Conservation (phyloP, 2,888 invertebrate genomes). For the Thyatira batis region DNA sequence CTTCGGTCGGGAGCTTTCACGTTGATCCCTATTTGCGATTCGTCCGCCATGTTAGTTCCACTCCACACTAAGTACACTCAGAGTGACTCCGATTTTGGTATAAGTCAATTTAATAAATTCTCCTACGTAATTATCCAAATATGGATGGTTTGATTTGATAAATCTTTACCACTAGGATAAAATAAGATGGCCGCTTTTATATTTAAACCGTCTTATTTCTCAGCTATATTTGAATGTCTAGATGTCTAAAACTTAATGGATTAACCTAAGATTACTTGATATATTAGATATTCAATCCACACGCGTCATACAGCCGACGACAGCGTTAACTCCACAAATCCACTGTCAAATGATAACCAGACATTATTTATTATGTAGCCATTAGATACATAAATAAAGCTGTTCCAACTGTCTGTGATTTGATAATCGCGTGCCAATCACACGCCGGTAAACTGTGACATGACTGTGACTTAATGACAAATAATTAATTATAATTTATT, state of each 20-base stretch:
- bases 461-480: neutral
- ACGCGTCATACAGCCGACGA: neutral
- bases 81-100: slow-evolving; percentile 24
- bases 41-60: slow-evolving; percentile 31
- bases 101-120: slow-evolving; percentile 9
- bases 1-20: slow-evolving; percentile 24
- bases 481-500: neutral
- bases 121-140: neutral
- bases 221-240: neutral
- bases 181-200: too few relatives aligned
- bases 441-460: neutral
- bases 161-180: too few relatives aligned
- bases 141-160: neutral
- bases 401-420: neutral
- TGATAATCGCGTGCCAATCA: neutral
- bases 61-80: slow-evolving; percentile 18
- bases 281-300: neutral
- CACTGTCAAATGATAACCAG: neutral
- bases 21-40: slow-evolving; percentile 25
- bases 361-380: neutral
- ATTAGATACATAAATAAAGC: neutral
- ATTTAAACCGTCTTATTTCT: neutral
- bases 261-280: neutral
- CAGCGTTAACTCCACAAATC: neutral
- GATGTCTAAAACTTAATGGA: neutral